These are phyloP conservation scores for Xiphophorus maculatus DNA, from an alignment of 2,113 vertebrate species.

Conservation along the genomic window DNA sequence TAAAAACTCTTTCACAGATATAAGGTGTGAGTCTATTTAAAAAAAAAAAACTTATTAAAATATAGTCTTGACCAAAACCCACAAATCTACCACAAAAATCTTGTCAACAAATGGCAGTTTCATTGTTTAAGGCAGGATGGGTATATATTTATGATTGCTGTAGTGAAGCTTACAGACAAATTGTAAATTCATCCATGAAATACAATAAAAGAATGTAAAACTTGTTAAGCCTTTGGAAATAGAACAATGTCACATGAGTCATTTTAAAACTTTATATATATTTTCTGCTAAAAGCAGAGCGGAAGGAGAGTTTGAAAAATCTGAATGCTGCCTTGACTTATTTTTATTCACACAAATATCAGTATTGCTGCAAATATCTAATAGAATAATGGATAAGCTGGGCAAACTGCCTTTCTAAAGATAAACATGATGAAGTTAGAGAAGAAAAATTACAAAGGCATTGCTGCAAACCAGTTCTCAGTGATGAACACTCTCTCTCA, in stretches of 20 bases:
- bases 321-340: not conserved
- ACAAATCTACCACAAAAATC: too few relatives aligned
- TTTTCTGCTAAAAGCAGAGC: not conserved
- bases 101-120: not conserved
- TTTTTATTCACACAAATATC: not conserved
- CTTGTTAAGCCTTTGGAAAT: not conserved
- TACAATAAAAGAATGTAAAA: not conserved
- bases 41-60: not conserved
- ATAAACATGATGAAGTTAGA: constrained; percentile 8
- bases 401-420: constrained; percentile 45
- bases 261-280: not conserved
- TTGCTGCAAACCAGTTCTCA: constrained; percentile 48
- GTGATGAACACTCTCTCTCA: constrained; percentile 51
- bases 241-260: too few relatives aligned
- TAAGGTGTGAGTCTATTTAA: not conserved
- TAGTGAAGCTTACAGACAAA: too few relatives aligned
- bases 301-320: not conserved
- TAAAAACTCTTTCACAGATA: not conserved
- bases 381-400: constrained; percentile 52
- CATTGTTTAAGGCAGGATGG: not conserved
- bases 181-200: not conserved
- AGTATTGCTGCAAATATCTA: constrained; percentile 19
- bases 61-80: not conserved
- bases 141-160: not conserved
- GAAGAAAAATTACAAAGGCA: constrained; percentile 25